A percentile compares a stretch with the other conserved stretches of the same genome.
phyloP scores from a whole-genome alignment of 92 coral and sea anemone genomes.

The Porites cylindrica region DNA sequence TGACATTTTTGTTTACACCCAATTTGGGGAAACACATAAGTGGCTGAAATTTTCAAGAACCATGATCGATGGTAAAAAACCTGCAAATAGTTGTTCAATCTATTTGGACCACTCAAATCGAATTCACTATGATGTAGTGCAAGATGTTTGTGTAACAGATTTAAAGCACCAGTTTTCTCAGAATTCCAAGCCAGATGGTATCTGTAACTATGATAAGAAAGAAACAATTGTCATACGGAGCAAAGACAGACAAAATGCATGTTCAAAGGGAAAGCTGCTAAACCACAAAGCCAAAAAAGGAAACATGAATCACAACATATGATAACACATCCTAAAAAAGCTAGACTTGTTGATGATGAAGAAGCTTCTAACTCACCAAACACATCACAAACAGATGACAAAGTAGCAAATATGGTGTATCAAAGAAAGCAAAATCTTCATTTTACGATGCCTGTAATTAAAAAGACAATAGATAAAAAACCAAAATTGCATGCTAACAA shows the following conservation, averaged over 20 bases:
- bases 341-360: too few relatives aligned
- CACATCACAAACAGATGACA: neutral
- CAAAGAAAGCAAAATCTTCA: slow-evolving; percentile 31
- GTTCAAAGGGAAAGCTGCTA: too few relatives aligned
- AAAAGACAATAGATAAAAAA: too few relatives aligned
- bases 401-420: slow-evolving; percentile 39
- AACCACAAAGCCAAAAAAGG: too few relatives aligned
- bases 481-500: too few relatives aligned
- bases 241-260: too few relatives aligned
- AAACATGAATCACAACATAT: too few relatives aligned
- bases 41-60: slow-evolving; percentile 69
- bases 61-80: slow-evolving; percentile 51
- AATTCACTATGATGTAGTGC: slow-evolving; percentile 81
- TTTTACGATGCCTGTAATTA: slow-evolving; percentile 22
- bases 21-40: slow-evolving; percentile 40
- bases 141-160: slow-evolving; percentile 45
- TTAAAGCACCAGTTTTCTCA: slow-evolving; percentile 17
- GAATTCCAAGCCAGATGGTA: slow-evolving; percentile 22
- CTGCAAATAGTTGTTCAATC: slow-evolving; percentile 41
- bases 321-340: too few relatives aligned
- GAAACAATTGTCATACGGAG: too few relatives aligned
- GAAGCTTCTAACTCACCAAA: too few relatives aligned
- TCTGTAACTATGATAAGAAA: slow-evolving; percentile 42
- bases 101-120: slow-evolving; percentile 69
- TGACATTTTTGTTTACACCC: slow-evolving; percentile 62